Evolutionary conservation across 1,140 invertebrate species (phyloP).

Genomic region (Pissodes strobi): DNA sequence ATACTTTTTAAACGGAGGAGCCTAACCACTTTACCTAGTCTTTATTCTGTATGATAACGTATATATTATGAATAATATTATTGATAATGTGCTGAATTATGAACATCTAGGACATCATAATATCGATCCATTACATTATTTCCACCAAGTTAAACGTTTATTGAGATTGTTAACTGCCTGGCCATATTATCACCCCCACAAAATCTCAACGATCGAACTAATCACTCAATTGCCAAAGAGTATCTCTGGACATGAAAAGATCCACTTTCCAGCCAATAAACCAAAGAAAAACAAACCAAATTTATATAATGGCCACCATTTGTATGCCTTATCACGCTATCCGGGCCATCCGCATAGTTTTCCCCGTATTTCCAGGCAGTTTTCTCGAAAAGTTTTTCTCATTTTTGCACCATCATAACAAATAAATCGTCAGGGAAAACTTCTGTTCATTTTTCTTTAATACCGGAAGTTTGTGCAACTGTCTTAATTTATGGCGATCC

Average conservation of each 20-base stretch:
- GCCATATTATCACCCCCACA: too few relatives aligned
- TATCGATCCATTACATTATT: too few relatives aligned
- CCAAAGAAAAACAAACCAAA: conserved; percentile 21
- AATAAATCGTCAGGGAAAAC: conserved; percentile 28
- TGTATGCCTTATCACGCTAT: conserved; percentile 32
- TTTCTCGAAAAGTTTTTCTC: conserved; percentile 17
- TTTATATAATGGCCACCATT: conserved; percentile 19
- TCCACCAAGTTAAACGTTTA: too few relatives aligned
- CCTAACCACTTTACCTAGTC: too few relatives aligned
- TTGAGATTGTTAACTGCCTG: too few relatives aligned
- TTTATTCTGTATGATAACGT: too few relatives aligned
- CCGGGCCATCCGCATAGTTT: conserved; percentile 18
- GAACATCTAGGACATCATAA: too few relatives aligned
- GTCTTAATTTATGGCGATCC: conserved; percentile 18
- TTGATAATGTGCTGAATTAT: too few relatives aligned
- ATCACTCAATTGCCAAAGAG: too few relatives aligned
- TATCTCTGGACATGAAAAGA: not conserved
- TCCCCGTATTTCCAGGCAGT: conserved; percentile 7
- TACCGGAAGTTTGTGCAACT: conserved; percentile 23
- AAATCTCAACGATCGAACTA: too few relatives aligned
- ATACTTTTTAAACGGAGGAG: too few relatives aligned
- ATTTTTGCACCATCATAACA: conserved; percentile 30
- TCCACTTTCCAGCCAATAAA: conserved; percentile 17
- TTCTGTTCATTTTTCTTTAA: conserved; percentile 37
- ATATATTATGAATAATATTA: too few relatives aligned